Base-by-base conservation (phyloP, 2,888 invertebrate genomes). In the Volucella bombylans region DNA sequence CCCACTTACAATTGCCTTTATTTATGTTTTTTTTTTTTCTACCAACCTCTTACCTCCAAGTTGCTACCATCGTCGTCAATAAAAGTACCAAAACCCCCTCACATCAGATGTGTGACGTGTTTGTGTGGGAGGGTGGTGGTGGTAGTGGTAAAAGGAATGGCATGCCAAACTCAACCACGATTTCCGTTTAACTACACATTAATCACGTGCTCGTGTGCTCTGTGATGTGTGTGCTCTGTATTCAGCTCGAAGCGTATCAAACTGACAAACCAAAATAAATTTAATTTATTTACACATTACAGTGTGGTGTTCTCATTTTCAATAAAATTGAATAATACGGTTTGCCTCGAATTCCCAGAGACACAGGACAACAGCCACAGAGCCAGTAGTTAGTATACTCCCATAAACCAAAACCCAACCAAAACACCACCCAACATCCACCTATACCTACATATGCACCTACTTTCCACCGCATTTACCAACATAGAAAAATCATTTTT, bases 231-330 rank as follows among this genome's bases (percentile, higher is more conserved):
- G 14, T 49, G 47, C 57, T 47, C 64, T 47, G 23, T 18, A 31
- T 11, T 14, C 39, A 31, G 59, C 80, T 59, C 49, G 57, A 80
- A 67, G 68, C 81, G 77, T 72, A 76, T 85, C 76, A 81, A 81
- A 81, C 81, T 85, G 81, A 85, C 76, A 81, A 81, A 85, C 85
- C 85, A 85, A 85, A 85, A 85, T 85, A 85, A 85, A 85, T 85
- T 85, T 81, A 85, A 85, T 85, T 85, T 85, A 77, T 85, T 85
- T 85, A 85, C 85, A 81, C 81, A 85, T 85, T 85, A 85, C 85
- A 85, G 77, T 85, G 85, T 72, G 85, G 85, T 81, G 85, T 85
- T 81, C 85, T 81, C 81, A 81, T 81, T 81, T 85, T 85, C 85
- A 85, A 85, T 85, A 85, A 85, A 31, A 85, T 85, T 85, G 85